Base-by-base conservation (phyloP, 2,113 vertebrate genomes). In the Damaliscus lunatus region DNA sequence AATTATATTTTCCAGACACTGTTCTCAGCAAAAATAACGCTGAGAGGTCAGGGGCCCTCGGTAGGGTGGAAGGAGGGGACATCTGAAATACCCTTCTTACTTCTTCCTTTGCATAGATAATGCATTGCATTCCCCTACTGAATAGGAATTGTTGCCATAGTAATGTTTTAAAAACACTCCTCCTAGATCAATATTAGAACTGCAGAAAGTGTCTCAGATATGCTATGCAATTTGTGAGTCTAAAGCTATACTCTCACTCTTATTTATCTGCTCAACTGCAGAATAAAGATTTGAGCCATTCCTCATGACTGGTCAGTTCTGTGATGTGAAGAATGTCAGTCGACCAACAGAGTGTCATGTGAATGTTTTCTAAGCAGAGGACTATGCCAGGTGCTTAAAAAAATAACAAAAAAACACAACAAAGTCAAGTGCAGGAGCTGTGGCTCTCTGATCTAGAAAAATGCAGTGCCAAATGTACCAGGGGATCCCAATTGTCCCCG, bases 111-210 rank as follows among this genome's bases (percentile, higher is more conserved):
- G 98, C 94, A 96, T 92, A 94, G 96, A 98, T 97, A 99, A 98
- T 98, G 88, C 80, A 96, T 95, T 96, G 90, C 96, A 98, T 97
- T 98, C 98, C 97, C 94, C 97, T 92, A 98, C 97, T 60, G 95
- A 97, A 95, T 97, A 98, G 96, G 96, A 97, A 97, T 97, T 98
- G 98, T 99, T 99, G 98, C 98, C 98, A 99, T 98, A 98, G 98
- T 97, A 98, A 99, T 99, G 94, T 97, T 98, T 98, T 96, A 95
- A 98, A 98, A 96, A 97, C 92, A 98, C 67, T 96, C 97, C 93
- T 98, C 97, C 94, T 98, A 96, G 98, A 98, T 99, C 99, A 98
- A 98, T 98, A 98, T 93, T 96, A 98, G 94, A 98, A 97, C 92
- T 97, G 96, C 93, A 98, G 87, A 98, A 97, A 88, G 59, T 50